Evolutionary conservation across 2,113 vertebrate species (phyloP).

Genomic region (Dasypus novemcinctus): DNA sequence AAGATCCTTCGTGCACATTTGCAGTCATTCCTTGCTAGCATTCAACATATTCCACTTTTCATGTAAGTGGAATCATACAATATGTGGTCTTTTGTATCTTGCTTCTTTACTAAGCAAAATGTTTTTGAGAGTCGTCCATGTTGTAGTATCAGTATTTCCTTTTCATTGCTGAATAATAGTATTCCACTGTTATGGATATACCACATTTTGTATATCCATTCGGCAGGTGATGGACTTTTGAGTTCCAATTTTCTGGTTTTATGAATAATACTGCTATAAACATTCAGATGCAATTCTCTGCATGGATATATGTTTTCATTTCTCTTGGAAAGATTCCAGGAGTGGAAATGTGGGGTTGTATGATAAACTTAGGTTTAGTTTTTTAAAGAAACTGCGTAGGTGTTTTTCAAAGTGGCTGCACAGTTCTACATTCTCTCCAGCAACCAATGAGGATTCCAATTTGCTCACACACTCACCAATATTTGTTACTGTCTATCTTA

Average conservation of each 20-base stretch:
- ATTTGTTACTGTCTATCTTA: neutral
- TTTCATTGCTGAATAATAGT: neutral
- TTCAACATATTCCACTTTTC: neutral
- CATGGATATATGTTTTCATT: neutral
- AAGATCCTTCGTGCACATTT: neutral
- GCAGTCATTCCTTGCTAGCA: neutral
- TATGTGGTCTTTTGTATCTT: neutral
- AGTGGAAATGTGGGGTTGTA: neutral
- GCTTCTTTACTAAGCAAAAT: neutral
- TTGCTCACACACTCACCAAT: conserved; percentile 4
- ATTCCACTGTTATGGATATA: neutral
- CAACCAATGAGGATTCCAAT: neutral
- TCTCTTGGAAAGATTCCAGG: neutral
- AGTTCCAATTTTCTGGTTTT: neutral
- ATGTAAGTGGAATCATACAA: too few species aligned
- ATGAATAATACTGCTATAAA: neutral
- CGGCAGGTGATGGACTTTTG: neutral
- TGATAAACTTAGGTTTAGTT: neutral
- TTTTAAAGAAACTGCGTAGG: neutral
- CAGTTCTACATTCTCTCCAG: neutral
- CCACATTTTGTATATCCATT: neutral
- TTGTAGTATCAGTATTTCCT: neutral
- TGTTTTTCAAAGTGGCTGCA: neutral
- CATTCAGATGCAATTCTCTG: neutral
- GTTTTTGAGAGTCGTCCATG: neutral